A percentile compares a stretch with the other conserved stretches of the same genome.
phyloP scores from a whole-genome alignment of 2,888 invertebrate genomes.

The Acleris sparsana region DNA sequence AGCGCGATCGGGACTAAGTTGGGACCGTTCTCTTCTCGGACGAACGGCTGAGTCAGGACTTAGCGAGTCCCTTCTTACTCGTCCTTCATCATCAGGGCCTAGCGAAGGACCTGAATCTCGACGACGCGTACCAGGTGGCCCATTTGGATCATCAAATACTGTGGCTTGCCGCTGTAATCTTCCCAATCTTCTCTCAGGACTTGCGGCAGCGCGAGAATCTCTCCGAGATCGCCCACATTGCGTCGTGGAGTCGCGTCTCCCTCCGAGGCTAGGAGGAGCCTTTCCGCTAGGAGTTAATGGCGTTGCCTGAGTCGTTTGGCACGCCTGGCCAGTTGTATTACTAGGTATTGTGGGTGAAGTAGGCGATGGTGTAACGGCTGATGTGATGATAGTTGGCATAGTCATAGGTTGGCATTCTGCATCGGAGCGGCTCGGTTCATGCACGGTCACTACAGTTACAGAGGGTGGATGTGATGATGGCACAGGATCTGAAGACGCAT shows the following conservation, averaged over 20 bases:
- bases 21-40: constrained; percentile 89
- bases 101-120: constrained; percentile 93
- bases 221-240: constrained; percentile 89
- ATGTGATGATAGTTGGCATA: constrained; percentile 91
- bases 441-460: constrained; percentile 74
- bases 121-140: constrained; percentile 87
- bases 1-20: constrained; percentile 91
- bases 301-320: constrained; percentile 52
- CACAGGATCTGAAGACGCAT: constrained; percentile 86
- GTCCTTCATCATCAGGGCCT: constrained; percentile 91
- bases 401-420: constrained; percentile 85
- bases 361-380: constrained; percentile 92
- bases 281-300: constrained; percentile 67
- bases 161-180: constrained; percentile 93
- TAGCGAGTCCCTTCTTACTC: constrained; percentile 92
- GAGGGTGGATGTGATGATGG: constrained; percentile 78
- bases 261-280: constrained; percentile 78
- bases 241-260: constrained; percentile 92
- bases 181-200: constrained; percentile 87
- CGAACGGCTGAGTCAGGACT: constrained; percentile 94
- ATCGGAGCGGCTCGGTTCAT: constrained; percentile 83
- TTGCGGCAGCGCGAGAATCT: constrained; percentile 86
- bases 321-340: constrained; percentile 55
- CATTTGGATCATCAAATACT: constrained; percentile 92
- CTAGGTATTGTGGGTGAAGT: constrained; percentile 87